Percentiles rank a stretch among this genome's conserved stretches.
Evolutionary conservation across 2,888 invertebrate species (phyloP).

Genomic region (Byasa hedistus): DNA sequence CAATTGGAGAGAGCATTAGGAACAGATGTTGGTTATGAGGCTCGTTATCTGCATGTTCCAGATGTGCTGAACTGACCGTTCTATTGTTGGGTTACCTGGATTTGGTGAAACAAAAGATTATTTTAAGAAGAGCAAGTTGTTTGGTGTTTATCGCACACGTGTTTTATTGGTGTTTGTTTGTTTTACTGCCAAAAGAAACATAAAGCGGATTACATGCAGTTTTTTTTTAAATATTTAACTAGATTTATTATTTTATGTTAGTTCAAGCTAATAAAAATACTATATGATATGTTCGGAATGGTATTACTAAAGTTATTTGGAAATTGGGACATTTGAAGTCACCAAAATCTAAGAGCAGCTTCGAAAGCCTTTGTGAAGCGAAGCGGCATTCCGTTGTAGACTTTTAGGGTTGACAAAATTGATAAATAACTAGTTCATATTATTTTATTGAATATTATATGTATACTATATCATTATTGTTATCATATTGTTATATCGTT

Average conservation of each 20-base stretch:
- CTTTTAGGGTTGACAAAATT: conserved; percentile 14
- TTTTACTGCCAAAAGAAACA: neutral
- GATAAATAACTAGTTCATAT: neutral
- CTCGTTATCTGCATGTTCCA: conserved; percentile 24
- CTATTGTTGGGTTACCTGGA: conserved; percentile 31
- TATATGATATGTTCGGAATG: neutral
- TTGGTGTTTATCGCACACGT: conserved; percentile 27
- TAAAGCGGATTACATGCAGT: too few species aligned
- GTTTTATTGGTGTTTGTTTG: conserved; percentile 13
- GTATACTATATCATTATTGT: neutral
- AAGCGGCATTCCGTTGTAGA: conserved; percentile 26
- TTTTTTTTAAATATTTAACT: too few species aligned
- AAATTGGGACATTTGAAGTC: conserved; percentile 28
- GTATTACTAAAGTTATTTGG: neutral
- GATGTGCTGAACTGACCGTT: conserved; percentile 24
- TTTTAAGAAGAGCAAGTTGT: conserved; percentile 3
- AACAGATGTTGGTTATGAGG: conserved; percentile 30
- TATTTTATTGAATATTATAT: too few species aligned
- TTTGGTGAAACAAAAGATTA: conserved; percentile 19
- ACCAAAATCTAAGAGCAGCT: conserved; percentile 24
- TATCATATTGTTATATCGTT: too few species aligned
- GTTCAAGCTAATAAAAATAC: too few species aligned
- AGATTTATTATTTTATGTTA: too few species aligned
- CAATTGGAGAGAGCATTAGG: conserved; percentile 29
- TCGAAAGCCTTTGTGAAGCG: conserved; percentile 25